Evolutionary conservation across 2,113 vertebrate species (phyloP).

Genomic region (Pleuronectes platessa): DNA sequence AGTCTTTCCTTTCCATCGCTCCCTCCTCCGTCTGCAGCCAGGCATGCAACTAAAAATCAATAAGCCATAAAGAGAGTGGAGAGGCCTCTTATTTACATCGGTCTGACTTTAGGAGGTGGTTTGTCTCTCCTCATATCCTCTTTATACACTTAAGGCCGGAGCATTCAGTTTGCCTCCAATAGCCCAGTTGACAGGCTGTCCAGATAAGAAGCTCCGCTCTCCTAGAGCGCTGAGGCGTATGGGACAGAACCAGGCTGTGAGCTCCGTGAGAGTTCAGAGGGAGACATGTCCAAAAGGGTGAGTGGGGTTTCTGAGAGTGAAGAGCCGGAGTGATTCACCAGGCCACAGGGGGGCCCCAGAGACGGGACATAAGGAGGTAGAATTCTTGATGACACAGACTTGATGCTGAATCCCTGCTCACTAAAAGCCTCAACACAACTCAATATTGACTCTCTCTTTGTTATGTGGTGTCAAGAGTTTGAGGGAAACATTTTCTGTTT

Average conservation of each 20-base stretch:
- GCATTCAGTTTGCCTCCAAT: constrained; percentile 45
- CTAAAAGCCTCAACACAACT: constrained; percentile 10
- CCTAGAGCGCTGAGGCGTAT: constrained; percentile 45
- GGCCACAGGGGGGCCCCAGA: constrained; percentile 83
- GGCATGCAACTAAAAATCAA: constrained; percentile 70
- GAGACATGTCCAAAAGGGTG: constrained; percentile 13
- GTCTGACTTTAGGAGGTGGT: constrained; percentile 46
- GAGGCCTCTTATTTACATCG: constrained; percentile 74
- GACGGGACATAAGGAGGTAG: constrained; percentile 59
- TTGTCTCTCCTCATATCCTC: constrained; percentile 51
- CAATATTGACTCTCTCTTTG: neutral
- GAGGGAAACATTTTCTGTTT: neutral
- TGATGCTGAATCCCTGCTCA: constrained; percentile 1
- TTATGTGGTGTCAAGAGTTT: neutral
- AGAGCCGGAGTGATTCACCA: constrained; percentile 63
- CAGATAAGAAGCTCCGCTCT: constrained; percentile 57
- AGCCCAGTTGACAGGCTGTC: constrained; percentile 54
- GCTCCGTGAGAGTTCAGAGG: constrained; percentile 17
- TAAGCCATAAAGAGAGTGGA: constrained; percentile 70
- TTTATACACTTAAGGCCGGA: constrained; percentile 52
- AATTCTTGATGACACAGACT: constrained; percentile 26
- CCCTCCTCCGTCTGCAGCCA: constrained; percentile 34
- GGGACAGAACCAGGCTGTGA: constrained; percentile 33
- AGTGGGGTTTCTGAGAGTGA: neutral
- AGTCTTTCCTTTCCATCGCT: constrained; percentile 4